phyloP scores from a whole-genome alignment of 2,888 invertebrate species.

The Tetranychus truncatus region DNA sequence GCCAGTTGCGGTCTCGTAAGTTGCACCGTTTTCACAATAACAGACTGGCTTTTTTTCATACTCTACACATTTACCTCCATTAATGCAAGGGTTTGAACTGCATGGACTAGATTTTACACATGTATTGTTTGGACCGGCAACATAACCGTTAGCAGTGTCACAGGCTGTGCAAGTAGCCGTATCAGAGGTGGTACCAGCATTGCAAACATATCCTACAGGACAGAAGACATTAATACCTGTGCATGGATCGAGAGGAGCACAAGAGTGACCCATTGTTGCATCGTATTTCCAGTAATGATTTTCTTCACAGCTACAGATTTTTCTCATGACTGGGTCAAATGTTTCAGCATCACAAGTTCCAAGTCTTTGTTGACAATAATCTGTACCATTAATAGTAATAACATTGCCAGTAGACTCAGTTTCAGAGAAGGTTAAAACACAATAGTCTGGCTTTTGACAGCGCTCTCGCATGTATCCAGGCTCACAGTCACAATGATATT shows the following conservation, averaged over 20 bases:
- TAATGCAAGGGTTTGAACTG: neutral
- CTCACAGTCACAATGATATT: neutral
- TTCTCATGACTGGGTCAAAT: neutral
- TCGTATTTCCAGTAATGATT: neutral
- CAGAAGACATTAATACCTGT: neutral
- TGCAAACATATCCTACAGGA: neutral
- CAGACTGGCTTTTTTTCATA: neutral
- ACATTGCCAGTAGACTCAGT: neutral
- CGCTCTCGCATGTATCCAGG: neutral
- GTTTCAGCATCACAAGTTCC: neutral
- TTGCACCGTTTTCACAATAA: neutral
- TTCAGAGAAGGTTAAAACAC: neutral
- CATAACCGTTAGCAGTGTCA: neutral
- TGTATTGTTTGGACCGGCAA: no score
- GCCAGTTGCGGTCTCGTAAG: neutral
- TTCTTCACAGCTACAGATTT: neutral
- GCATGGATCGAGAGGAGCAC: neutral
- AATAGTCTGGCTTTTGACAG: neutral
- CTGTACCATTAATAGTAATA: neutral
- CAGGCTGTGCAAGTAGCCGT: neutral
- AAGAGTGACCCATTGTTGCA: neutral
- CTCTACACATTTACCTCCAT: neutral
- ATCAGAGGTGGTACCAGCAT: neutral
- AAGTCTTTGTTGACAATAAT: neutral
- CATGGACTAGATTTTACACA: neutral